A percentile compares a stretch with the other conserved stretches of the same genome.
Conservation (phyloP, 2,113 vertebrate genomes). For the Trogon surrucura region DNA sequence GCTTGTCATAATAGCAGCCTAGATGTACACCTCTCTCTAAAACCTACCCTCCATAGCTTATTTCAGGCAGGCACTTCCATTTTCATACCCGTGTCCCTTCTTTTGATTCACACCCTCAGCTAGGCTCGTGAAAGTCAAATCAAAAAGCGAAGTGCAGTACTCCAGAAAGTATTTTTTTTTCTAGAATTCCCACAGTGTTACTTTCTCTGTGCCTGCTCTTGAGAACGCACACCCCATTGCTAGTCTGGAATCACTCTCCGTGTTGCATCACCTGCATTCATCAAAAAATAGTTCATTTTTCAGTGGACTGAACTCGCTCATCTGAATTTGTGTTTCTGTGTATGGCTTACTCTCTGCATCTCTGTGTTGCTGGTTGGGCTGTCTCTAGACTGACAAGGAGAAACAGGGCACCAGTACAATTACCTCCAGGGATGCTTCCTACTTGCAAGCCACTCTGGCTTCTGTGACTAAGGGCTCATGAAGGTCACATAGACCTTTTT, state of each 20-base stretch:
- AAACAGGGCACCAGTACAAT: background rate
- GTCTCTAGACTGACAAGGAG: conserved; percentile 6
- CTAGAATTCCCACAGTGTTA: background rate
- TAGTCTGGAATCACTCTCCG: background rate
- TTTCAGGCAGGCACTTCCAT: background rate
- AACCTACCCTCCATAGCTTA: background rate
- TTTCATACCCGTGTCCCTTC: background rate
- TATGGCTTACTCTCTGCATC: background rate
- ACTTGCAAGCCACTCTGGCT: background rate
- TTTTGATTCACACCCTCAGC: background rate
- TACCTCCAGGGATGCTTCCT: background rate
- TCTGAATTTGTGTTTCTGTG: background rate
- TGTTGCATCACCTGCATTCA: background rate
- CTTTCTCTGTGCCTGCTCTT: background rate
- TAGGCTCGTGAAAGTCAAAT: background rate
- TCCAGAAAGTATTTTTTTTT: background rate
- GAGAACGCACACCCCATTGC: rapidly evolving
- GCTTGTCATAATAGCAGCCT: background rate
- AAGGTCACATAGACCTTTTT: background rate
- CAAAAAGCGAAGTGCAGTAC: background rate
- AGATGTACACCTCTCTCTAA: background rate
- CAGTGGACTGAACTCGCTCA: background rate
- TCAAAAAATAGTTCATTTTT: background rate
- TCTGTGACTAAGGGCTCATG: background rate
- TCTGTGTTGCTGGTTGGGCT: background rate